Conservation (phyloP, 2,888 invertebrate genomes). For the Eurytoma adleriae region DNA sequence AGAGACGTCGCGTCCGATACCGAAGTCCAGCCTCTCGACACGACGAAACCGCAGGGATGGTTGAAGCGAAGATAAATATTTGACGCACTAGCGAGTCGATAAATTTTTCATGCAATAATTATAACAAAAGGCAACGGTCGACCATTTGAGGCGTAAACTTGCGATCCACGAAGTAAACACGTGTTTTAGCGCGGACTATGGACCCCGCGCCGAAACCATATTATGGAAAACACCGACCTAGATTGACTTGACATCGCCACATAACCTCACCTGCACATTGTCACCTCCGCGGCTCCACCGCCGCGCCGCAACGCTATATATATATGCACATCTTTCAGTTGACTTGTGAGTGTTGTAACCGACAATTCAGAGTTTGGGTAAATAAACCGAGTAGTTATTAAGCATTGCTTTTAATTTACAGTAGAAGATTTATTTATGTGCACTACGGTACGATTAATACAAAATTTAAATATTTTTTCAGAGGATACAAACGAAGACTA, state of each 20-base stretch:
- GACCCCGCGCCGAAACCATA: conserved; percentile 32
- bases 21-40: background rate
- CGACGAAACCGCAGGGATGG: background rate
- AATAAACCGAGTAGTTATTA: too few species aligned
- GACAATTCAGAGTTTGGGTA: too few species aligned
- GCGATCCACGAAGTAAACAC: conserved; percentile 40
- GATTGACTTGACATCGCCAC: background rate
- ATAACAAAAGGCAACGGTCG: conserved; percentile 23
- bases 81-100: conserved; percentile 17
- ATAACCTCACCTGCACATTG: conserved; percentile 7
- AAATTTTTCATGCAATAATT: conserved; percentile 21
- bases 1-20: background rate
- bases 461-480: too few species aligned
- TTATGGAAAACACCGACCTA: conserved; percentile 3
- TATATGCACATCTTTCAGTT: too few species aligned
- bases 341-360: too few species aligned
- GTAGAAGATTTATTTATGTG: too few species aligned
- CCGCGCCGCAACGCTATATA: too few species aligned
- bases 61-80: conserved; percentile 12
- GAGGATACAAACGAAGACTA: too few species aligned
- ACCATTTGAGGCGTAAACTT: background rate
- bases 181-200: conserved; percentile 46
- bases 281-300: too few species aligned
- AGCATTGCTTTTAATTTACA: too few species aligned
- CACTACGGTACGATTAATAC: too few species aligned